These are phyloP conservation scores for Drosophila lini DNA, from an alignment of 1,140 invertebrate genomes.

Conservation along the genomic window DNA sequence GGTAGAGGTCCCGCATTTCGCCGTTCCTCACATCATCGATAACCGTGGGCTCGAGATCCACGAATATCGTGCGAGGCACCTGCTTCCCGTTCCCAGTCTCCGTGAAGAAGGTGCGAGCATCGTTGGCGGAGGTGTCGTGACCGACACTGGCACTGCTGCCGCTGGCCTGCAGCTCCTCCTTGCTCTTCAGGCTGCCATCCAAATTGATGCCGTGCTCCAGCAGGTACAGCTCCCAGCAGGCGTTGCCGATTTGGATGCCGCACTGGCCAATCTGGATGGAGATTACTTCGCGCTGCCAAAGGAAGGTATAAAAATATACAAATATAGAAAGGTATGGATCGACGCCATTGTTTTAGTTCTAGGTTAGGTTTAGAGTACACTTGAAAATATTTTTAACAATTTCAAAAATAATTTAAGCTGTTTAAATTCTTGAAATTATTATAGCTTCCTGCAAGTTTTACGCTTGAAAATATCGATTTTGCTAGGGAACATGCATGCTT, in stretches of 20 bases:
- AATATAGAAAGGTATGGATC: not conserved
- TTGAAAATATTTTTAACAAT: not conserved
- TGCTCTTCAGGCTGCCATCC: conserved; percentile 86
- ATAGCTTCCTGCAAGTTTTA: not conserved
- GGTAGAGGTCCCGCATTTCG: conserved; percentile 87
- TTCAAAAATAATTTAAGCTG: not conserved
- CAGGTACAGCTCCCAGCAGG: conserved; percentile 92
- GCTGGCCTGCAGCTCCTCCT: conserved; percentile 67
- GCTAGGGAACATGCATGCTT: not conserved
- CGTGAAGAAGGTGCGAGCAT: conserved; percentile 87
- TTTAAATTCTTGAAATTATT: no score
- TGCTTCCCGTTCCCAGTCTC: conserved; percentile 87
- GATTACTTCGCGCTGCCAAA: conserved; percentile 87
- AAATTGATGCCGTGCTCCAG: conserved; percentile 90
- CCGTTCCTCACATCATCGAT: conserved; percentile 88
- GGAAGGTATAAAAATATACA: not conserved
- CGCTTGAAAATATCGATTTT: not conserved
- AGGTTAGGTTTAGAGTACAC: conserved; percentile 19
- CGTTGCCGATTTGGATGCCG: conserved; percentile 90
- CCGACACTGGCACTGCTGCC: conserved; percentile 62
- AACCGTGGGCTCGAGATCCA: conserved; percentile 85
- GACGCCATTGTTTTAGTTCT: conserved; percentile 42
- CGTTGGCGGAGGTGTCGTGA: conserved; percentile 65
- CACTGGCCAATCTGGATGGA: conserved; percentile 89
- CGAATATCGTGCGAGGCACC: conserved; percentile 86